phyloP scores from a whole-genome alignment of 2,797 vertebrate genomes.

The Tadarida brasiliensis region DNA sequence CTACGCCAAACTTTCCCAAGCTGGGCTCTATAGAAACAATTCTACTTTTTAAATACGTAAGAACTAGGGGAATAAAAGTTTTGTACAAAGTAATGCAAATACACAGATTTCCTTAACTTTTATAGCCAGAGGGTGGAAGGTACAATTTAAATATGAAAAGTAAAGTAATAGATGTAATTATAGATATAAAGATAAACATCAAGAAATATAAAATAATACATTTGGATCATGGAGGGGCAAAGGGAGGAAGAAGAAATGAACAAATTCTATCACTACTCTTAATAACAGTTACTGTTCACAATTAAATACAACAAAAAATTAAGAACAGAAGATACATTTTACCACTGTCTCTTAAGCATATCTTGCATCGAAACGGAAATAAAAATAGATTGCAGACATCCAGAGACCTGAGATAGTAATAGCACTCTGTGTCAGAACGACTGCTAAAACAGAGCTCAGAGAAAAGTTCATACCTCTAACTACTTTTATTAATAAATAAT shows the following conservation, averaged over 20 bases:
- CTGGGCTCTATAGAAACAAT: background rate
- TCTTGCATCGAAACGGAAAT: slow-evolving; percentile 3
- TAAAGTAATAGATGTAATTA: background rate
- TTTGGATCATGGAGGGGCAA: background rate
- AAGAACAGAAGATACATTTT: background rate
- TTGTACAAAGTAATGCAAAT: background rate
- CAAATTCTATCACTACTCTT: background rate
- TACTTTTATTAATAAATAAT: background rate
- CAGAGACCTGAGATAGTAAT: background rate
- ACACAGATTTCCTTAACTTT: background rate
- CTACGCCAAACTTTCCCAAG: background rate
- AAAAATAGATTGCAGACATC: background rate
- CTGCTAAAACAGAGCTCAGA: background rate
- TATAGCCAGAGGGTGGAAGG: background rate
- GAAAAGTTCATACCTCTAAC: background rate
- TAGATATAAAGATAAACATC: background rate
- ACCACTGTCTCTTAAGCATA: background rate
- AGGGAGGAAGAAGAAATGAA: background rate
- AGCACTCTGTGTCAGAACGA: background rate
- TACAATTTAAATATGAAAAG: background rate
- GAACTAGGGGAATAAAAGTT: background rate
- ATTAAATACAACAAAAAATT: background rate
- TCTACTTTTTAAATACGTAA: background rate
- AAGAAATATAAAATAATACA: background rate
- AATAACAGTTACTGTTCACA: background rate